phyloP scores from a whole-genome alignment of 2,888 invertebrate genomes.

The Lamellibrachia columna region DNA sequence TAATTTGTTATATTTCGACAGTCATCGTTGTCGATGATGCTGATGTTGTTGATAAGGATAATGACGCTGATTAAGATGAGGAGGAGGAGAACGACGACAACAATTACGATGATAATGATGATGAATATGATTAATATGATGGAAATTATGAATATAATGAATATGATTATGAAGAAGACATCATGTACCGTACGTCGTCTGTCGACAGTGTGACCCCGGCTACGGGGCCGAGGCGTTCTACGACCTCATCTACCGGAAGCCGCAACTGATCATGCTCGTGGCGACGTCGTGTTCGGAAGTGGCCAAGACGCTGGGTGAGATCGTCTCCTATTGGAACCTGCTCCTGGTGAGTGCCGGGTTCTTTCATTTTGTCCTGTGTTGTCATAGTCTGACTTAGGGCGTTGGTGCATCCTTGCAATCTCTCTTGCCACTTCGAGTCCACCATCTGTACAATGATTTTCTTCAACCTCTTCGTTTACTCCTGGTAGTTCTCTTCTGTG shows the following conservation, averaged over 20 bases:
- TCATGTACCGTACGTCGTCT: not conserved
- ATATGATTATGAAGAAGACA: not conserved
- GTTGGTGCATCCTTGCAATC: no score
- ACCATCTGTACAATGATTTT: no score
- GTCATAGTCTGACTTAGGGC: no score
- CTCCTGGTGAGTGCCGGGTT: conserved; percentile 76
- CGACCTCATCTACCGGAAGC: conserved; percentile 84
- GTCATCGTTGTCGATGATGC: not conserved
- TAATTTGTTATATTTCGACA: not conserved
- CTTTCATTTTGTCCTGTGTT: not conserved
- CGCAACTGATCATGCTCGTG: conserved; percentile 78
- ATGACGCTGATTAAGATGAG: not conserved
- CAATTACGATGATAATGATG: not conserved
- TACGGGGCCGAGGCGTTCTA: conserved; percentile 91
- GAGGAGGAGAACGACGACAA: not conserved
- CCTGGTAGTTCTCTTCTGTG: no score
- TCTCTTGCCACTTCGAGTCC: no score
- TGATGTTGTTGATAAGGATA: not conserved
- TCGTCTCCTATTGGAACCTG: conserved; percentile 92
- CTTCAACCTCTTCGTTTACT: no score
- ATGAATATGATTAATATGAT: not conserved
- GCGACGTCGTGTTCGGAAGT: conserved; percentile 93
- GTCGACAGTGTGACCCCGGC: conserved; percentile 85
- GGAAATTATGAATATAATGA: not conserved
- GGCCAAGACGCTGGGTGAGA: conserved; percentile 88